Base-by-base conservation (phyloP, 64 coral and sea anemone species). In the Platygyra sinensis region DNA sequence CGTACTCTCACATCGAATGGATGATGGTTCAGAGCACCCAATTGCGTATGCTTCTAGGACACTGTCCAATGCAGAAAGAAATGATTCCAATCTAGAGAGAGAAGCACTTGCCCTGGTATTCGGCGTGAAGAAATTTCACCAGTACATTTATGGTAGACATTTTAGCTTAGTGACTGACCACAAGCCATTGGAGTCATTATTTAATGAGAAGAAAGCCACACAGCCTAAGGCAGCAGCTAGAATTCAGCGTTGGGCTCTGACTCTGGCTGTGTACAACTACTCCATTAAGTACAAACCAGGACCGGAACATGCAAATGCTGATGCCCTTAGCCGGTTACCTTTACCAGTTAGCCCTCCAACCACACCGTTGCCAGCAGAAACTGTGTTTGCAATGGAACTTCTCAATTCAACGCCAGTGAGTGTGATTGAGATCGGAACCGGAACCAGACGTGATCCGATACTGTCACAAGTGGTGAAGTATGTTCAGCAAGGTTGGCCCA, bases 221-320 rank as follows among this genome's bases (percentile, higher is more conserved):
- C 62, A 76, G 2, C 32, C 30, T 29, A 73, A 72, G 60, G 76
- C 77, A 49, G 30, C 88, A 42, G 73, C 76, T n/a, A 30, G 24
- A 50, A 28, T 90, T 50, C 88, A 80, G 62, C 61, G 88, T 20
- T 90, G 77, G 77, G 64, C 62, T 12, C 25, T 80, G 9, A 80
- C 88, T 59, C 77, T 90, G 3, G 75, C 76, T 72, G 90, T 74
- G 20, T 92, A 87, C 63, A 62, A 92, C 4, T 92, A 74, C 76
- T 51, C 13, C 12, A 93, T 93, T 38, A 60, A 63, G 29, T 93
- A 93, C n/a, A 93, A 93, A 71, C 31, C 84, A 49, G 91, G 83
- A 18, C 20, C 25, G 19, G 31, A n/a, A 51, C 79, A 93, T 14
- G 64, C 64, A 9, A 64, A 64, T 64, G 62, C 62, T 18, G 62